These are phyloP conservation scores for Lithophane socia DNA, from an alignment of 2,888 invertebrate genomes.

Conservation along the genomic window DNA sequence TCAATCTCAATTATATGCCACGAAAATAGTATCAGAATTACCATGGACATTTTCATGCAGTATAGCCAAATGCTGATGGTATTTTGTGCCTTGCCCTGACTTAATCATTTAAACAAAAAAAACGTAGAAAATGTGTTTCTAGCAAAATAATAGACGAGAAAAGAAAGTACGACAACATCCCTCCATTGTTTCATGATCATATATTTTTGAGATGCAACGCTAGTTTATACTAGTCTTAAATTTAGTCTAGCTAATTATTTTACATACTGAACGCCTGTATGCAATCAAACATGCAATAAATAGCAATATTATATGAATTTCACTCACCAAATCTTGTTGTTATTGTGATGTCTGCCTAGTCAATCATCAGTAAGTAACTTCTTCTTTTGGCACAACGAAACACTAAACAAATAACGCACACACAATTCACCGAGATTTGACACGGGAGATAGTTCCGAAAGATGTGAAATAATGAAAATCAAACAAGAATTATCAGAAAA, in stretches of 20 bases:
- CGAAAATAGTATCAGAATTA: not conserved
- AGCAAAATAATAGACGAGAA: slow-evolving; percentile 22
- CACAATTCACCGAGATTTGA: slow-evolving; percentile 36
- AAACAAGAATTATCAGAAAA: slow-evolving; percentile 45
- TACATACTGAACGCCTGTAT: not conserved
- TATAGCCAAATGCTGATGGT: not conserved
- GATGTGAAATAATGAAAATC: slow-evolving; percentile 28
- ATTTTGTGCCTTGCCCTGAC: not conserved
- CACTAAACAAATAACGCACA: slow-evolving; percentile 45
- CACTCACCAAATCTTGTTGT: slow-evolving; percentile 66
- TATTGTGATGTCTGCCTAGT: slow-evolving; percentile 57
- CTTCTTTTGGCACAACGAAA: slow-evolving; percentile 50
- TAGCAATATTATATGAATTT: slow-evolving; percentile 35
- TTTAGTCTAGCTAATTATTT: not conserved
- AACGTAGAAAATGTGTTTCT: too few species aligned
- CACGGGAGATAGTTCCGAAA: slow-evolving; percentile 17
- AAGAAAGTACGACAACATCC: slow-evolving; percentile 29
- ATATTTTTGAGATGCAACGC: slow-evolving; percentile 4
- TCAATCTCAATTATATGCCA: not conserved
- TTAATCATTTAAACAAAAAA: not conserved
- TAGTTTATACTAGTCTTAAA: not conserved
- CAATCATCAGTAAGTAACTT: slow-evolving; percentile 43
- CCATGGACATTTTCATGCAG: not conserved
- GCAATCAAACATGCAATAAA: not conserved
- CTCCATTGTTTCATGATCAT: slow-evolving; percentile 29